Conservation (phyloP, 2,888 invertebrate genomes). For the Eupithecia dodoneata region DNA sequence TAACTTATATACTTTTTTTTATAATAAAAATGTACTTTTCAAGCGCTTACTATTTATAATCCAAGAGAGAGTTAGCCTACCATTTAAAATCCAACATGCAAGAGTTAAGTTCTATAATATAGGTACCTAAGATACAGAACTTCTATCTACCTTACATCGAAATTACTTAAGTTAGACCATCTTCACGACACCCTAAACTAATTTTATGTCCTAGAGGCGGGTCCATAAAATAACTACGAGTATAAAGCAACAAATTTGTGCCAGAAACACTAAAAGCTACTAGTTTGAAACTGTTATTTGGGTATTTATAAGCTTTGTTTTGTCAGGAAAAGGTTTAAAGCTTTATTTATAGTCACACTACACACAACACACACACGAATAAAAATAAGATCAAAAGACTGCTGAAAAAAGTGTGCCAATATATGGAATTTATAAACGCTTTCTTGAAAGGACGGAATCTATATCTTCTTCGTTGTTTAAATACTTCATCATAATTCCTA, state of each 20-base stretch:
- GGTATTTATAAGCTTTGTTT: constrained; percentile 2
- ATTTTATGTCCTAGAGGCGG: constrained; percentile 10
- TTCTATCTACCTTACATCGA: neutral
- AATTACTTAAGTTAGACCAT: constrained; percentile 6
- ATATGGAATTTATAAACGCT: neutral
- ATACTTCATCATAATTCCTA: neutral
- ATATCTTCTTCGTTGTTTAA: neutral
- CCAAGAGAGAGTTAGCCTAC: neutral
- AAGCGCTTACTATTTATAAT: neutral
- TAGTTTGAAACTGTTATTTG: constrained; percentile 2
- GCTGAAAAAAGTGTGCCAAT: neutral
- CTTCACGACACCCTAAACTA: constrained; percentile 7
- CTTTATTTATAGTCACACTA: neutral
- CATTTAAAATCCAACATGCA: neutral
- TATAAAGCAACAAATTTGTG: constrained; percentile 1
- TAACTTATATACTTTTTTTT: too few species aligned
- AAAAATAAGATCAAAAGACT: neutral
- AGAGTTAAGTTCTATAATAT: neutral
- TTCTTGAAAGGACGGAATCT: neutral
- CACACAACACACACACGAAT: neutral
- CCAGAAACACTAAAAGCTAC: neutral
- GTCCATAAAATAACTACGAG: constrained; percentile 5
- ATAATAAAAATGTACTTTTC: neutral
- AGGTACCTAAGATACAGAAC: neutral
- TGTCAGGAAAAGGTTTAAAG: neutral